Conservation (phyloP, 2,797 vertebrate genomes). For the Lerista edwardsae region DNA sequence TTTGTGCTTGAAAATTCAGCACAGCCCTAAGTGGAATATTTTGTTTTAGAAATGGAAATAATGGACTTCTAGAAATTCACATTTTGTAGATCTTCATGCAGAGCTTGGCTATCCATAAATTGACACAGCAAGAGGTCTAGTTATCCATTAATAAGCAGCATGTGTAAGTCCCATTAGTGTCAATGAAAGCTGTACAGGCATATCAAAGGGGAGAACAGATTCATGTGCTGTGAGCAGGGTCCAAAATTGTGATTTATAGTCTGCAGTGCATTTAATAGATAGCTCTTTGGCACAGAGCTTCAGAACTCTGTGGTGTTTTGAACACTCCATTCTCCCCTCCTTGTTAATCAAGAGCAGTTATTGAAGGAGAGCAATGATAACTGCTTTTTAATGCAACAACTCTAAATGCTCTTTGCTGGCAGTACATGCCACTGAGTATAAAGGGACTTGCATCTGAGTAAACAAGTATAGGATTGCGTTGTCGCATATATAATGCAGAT, state of each 20-base stretch:
- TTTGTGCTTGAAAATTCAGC: neutral
- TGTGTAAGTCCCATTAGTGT: slow-evolving; percentile 68
- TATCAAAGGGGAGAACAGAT: slow-evolving; percentile 73
- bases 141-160: slow-evolving; percentile 66
- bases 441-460: too few species aligned
- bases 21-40: neutral
- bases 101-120: slow-evolving; percentile 67
- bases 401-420: too few species aligned
- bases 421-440: too few species aligned
- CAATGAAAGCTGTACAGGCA: slow-evolving; percentile 72
- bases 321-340: slow-evolving; percentile 71
- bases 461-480: too few species aligned
- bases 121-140: slow-evolving; percentile 67
- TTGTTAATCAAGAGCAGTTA: slow-evolving; percentile 76
- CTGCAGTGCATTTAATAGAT: slow-evolving; percentile 74
- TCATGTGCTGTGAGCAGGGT: slow-evolving; percentile 68
- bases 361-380: slow-evolving; percentile 62
- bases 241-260: slow-evolving; percentile 77
- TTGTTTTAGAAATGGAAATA: slow-evolving; percentile 64
- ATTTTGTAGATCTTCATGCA: slow-evolving; percentile 54
- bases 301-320: slow-evolving; percentile 73
- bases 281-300: slow-evolving; percentile 71
- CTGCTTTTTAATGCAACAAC: slow-evolving; percentile 40
- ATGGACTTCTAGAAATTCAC: slow-evolving; percentile 33
- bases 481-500: slow-evolving; percentile 66